phyloP scores from a whole-genome alignment of 2,797 vertebrate species.

The Gila robusta region DNA sequence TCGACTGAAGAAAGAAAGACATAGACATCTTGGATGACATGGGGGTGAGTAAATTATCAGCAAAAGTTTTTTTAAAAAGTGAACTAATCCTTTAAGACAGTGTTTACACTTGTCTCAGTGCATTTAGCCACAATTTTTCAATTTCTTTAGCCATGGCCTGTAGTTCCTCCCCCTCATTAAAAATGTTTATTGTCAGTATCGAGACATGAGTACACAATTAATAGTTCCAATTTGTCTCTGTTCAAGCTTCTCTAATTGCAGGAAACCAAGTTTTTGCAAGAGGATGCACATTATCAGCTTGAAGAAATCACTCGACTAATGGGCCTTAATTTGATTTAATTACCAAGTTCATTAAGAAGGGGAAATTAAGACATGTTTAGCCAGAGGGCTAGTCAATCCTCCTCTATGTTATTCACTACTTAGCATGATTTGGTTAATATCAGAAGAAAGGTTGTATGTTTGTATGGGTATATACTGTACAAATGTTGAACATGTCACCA shows the following conservation, averaged over 20 bases:
- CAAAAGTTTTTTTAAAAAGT: no score
- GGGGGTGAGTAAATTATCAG: no score
- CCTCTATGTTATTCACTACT: slow-evolving; percentile 37
- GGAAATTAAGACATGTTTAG: slow-evolving; percentile 67
- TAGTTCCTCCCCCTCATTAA: slow-evolving; percentile 32
- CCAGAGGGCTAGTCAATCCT: slow-evolving; percentile 64
- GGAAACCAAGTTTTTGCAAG: slow-evolving; percentile 63
- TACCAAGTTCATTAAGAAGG: slow-evolving; percentile 72
- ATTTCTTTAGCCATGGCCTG: neutral
- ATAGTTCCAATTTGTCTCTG: slow-evolving; percentile 66
- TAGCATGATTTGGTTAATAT: slow-evolving; percentile 5
- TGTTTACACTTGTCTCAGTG: neutral
- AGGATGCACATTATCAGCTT: slow-evolving; percentile 71
- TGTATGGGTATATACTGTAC: neutral
- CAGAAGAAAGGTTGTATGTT: neutral
- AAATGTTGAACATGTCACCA: slow-evolving; percentile 3
- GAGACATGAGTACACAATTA: slow-evolving; percentile 67
- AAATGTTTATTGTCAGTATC: slow-evolving; percentile 56
- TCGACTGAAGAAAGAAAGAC: no score
- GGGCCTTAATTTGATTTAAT: slow-evolving; percentile 75
- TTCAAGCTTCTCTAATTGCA: slow-evolving; percentile 65
- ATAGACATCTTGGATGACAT: no score
- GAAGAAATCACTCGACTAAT: slow-evolving; percentile 70
- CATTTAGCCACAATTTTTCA: neutral
- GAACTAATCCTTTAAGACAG: no score